Evolutionary conservation across 2,797 vertebrate species (phyloP), one percentile per base, ranked within the genome.

Genomic region (Oreochromis grahami): DNA sequence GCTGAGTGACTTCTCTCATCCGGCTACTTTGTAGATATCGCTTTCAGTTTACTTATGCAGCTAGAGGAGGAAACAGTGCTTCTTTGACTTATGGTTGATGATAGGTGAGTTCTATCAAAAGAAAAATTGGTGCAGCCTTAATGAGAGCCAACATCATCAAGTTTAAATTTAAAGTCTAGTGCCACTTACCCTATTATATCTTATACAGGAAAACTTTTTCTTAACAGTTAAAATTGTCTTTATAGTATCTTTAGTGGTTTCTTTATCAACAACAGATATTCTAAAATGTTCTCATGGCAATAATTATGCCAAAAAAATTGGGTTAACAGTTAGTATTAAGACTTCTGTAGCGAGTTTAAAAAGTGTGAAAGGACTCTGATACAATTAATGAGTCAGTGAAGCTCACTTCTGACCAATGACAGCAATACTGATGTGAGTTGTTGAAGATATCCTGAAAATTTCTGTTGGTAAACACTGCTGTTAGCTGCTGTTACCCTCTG

Each of bases 1-100:
- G 36, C n/a, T 45, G 60, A 79, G 17, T 56, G 79, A 52, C 34
- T 70, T 78, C 21, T 41, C 43, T 55, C 32, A 53, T 58, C 41
- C 9, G 32, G 15, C 36, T 15, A 41, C 15, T 79, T 55, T 51
- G 12, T 78, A 78, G 36, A 17, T 29, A 34, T 65, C 34, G 19
- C 43, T 32, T 50, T 74, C 9, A 50, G 43, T 50, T 74, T 74
- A 32, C 43, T 72, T 29, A 3, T 48, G 15, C 0, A 2, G 17
- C 29, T 32, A 32, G 68, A 50, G 43, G 24, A 74, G 26, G 11
- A 50, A n/a, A 50, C 17, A n/a, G 15, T 50, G 3, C 26, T 74
- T 74, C 2, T 8, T 74, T 74, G 70, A 74, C 26, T 0, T 29
- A 19, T 29, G 15, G 24, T 29, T 72, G 68, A 48, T 29, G 6